Evolutionary conservation across 2,113 vertebrate genomes (phyloP), one percentile per base, ranked within the genome.

Genomic region (Pseudorectes ferrugineus): DNA sequence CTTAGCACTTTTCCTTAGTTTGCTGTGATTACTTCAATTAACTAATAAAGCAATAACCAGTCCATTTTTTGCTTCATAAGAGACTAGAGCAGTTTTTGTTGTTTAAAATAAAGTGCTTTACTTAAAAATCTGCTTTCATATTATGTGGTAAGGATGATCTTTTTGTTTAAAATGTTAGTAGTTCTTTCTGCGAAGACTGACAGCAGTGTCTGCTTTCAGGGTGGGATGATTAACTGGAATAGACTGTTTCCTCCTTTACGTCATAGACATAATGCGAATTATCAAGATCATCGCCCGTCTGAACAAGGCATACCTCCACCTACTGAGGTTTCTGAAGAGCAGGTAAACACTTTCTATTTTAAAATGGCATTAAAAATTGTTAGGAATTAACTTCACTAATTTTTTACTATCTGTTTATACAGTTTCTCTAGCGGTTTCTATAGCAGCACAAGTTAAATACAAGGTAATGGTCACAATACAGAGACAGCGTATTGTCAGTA

Each of bases 171-270:
- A 84, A 25, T 13, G 14, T 15, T 31, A 52, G 36, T 77, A 36
- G 29, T 58, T 78, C 33, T 71, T 86, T 79, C 70, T 93, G 54
- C 68, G 43, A 91, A 89, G 43, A 80, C 88, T 93, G 33, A 91
- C 76, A 46, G 23, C 31, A 24, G 21, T 93, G 31, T 98, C 65
- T 97, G 57, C 33, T 96, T 98, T 59, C 92, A 98, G 99, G 98
- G 97, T 87, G 98, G 99, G 77, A 98, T 99, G 93, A 98, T 99
- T 93, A 99, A 99, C 94, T 99, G 99, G 99, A 98, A 98, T 80
- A 98, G 99, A 92, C 97, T 99, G 73, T 99, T 99, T 92, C 98
- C 98, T 59, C 98, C 98, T 43, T 91, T 99, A 81, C 98, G 98
- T 89, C 98, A 98, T 42, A 98, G 98, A 97, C 98, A 97, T 70